Conservation (phyloP, 2,797 vertebrate genomes). For the Poecile montanus region DNA sequence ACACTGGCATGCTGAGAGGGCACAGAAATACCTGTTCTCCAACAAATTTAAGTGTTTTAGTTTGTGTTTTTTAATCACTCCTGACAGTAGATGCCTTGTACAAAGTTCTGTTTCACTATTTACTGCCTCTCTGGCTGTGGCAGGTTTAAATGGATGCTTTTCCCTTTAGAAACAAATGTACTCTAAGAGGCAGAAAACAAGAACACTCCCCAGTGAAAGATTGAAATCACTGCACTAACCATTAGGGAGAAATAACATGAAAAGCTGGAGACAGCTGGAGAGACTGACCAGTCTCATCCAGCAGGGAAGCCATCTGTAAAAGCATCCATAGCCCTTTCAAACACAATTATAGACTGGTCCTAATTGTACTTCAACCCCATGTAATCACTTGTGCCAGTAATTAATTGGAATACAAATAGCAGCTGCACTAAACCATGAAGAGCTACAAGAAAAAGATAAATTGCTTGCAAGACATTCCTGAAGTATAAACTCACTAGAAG, state of each 20-base stretch:
- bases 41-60: background rate
- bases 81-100: background rate
- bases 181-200: background rate
- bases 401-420: constrained; percentile 27
- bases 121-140: background rate
- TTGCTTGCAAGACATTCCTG: background rate
- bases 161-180: background rate
- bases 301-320: background rate
- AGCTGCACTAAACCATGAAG: constrained; percentile 1
- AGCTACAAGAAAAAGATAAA: constrained; percentile 13
- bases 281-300: background rate
- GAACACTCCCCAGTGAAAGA: background rate
- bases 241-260: background rate
- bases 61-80: background rate
- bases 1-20: background rate
- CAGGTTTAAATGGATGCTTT: background rate
- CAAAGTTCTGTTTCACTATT: background rate
- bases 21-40: background rate
- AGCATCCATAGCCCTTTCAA: background rate
- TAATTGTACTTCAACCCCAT: background rate
- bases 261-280: background rate
- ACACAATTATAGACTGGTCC: background rate
- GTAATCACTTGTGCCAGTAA: background rate
- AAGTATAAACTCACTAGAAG: background rate
- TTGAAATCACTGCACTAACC: background rate